A percentile compares a stretch with the other conserved stretches of the same genome.
Evolutionary conservation across 2,797 vertebrate genomes (phyloP).

Genomic region (Staurois parvus): DNA sequence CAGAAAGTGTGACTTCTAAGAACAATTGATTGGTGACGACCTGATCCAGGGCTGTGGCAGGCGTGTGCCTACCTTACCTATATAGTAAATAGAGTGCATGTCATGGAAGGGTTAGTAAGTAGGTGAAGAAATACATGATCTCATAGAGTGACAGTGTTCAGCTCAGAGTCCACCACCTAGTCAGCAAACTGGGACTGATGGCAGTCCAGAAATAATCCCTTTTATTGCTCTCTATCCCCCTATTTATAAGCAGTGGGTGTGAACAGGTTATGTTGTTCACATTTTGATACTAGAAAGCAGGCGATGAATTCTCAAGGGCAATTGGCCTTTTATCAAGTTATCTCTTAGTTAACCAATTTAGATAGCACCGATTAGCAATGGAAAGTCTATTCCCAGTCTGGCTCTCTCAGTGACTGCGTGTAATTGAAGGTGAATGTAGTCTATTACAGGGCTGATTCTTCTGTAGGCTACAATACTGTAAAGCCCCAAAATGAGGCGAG

Average conservation of each 20-base stretch:
- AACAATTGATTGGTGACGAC: background rate
- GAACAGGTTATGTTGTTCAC: background rate
- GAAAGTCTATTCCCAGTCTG: slow-evolving; percentile 11
- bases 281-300: background rate
- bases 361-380: background rate
- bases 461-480: no score
- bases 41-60: background rate
- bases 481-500: no score
- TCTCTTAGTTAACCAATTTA: background rate
- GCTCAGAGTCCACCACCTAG: slow-evolving; percentile 50
- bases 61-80: background rate
- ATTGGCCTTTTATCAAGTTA: slow-evolving; percentile 1
- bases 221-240: slow-evolving; percentile 42
- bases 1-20: background rate
- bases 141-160: slow-evolving; percentile 29
- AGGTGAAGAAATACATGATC: slow-evolving; percentile 24
- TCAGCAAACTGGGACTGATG: slow-evolving; percentile 26
- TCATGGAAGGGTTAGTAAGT: slow-evolving; percentile 24
- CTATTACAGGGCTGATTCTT: no score
- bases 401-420: background rate
- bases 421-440: background rate
- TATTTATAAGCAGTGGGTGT: slow-evolving; percentile 29
- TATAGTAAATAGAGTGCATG: background rate
- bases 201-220: slow-evolving; percentile 18
- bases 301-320: background rate